Conservation (phyloP, 2,888 invertebrate genomes). For the Tipula vernalis region DNA sequence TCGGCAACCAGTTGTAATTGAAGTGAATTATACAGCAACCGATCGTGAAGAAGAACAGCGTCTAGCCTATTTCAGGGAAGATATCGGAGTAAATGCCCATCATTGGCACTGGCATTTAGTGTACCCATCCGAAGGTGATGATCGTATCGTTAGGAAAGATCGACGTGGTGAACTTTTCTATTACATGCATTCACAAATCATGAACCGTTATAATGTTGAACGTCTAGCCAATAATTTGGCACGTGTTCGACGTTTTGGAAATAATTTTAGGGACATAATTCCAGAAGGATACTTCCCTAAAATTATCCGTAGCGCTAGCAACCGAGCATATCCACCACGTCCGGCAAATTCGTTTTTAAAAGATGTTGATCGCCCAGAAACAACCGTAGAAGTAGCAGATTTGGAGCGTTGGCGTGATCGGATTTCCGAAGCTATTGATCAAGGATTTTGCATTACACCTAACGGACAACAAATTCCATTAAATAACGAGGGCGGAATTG, state of each 20-base stretch:
- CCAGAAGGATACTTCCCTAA: constrained; percentile 73
- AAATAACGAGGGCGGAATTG: constrained; percentile 32
- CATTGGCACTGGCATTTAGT: constrained; percentile 91
- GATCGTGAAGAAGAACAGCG: constrained; percentile 65
- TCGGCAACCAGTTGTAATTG: constrained; percentile 48
- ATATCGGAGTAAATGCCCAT: constrained; percentile 72
- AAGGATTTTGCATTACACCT: constrained; percentile 43
- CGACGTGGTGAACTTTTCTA: constrained; percentile 61
- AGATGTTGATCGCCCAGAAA: constrained; percentile 53
- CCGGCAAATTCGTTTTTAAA: constrained; percentile 44
- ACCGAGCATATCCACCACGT: constrained; percentile 62
- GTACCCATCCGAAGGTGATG: constrained; percentile 57
- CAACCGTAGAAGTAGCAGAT: constrained; percentile 42
- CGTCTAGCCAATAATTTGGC: constrained; percentile 57
- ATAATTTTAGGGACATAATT: constrained; percentile 51
- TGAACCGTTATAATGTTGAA: constrained; percentile 59
- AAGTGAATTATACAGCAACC: constrained; percentile 61
- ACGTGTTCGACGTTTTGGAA: constrained; percentile 49
- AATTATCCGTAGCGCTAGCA: constrained; percentile 50
- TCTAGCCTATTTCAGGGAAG: constrained; percentile 74
- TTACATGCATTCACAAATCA: constrained; percentile 55
- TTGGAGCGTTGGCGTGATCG: constrained; percentile 64
- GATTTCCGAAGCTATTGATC: constrained; percentile 60
- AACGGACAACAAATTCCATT: constrained; percentile 19
- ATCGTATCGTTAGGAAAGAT: constrained; percentile 54